Percentiles rank a stretch among this genome's conserved stretches.
Evolutionary conservation across 2,797 vertebrate species (phyloP).

Genomic region (Poecilia wingei): DNA sequence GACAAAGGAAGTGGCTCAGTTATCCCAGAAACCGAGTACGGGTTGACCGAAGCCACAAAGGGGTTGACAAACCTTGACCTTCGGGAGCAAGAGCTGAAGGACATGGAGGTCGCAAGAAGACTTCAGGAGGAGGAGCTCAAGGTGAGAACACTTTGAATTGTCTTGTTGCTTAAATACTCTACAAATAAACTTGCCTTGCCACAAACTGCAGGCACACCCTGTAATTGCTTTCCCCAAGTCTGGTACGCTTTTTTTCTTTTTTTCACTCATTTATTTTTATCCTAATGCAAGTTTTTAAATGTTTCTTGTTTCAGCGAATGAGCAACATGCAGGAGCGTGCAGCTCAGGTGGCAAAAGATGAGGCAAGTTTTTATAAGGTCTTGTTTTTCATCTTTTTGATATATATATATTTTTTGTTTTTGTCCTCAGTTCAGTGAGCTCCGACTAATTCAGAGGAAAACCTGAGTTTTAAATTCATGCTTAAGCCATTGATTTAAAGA

Average conservation of each 20-base stretch:
- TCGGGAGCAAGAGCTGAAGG: slow-evolving; percentile 85
- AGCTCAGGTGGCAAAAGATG: slow-evolving; percentile 95
- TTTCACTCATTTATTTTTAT: not conserved
- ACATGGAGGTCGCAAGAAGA: slow-evolving; percentile 92
- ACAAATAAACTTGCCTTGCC: not conserved
- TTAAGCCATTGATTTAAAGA: slow-evolving; percentile 2
- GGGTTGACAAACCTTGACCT: slow-evolving; percentile 74
- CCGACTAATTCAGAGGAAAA: slow-evolving; percentile 3
- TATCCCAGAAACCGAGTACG: slow-evolving; percentile 64
- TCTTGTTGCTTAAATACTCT: not conserved
- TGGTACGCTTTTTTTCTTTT: not conserved
- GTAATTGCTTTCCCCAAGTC: not conserved
- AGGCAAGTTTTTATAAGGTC: slow-evolving; percentile 79
- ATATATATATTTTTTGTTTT: slow-evolving; percentile 9
- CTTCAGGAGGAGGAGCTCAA: slow-evolving; percentile 93
- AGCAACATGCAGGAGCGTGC: slow-evolving; percentile 86
- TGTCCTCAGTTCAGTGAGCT: slow-evolving; percentile 20
- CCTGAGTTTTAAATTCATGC: not conserved
- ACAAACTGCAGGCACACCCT: not conserved
- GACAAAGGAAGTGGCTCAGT: slow-evolving; percentile 57
- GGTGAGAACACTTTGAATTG: slow-evolving; percentile 71
- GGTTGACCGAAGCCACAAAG: slow-evolving; percentile 76
- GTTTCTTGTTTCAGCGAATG: slow-evolving; percentile 78
- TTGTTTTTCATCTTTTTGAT: not conserved
- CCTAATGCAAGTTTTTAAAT: slow-evolving; percentile 21